A percentile compares a stretch with the other conserved stretches of the same genome.
These are phyloP conservation scores for Brachionus koreanus DNA, from an alignment of 1,140 invertebrate species.

Conservation along the genomic window DNA sequence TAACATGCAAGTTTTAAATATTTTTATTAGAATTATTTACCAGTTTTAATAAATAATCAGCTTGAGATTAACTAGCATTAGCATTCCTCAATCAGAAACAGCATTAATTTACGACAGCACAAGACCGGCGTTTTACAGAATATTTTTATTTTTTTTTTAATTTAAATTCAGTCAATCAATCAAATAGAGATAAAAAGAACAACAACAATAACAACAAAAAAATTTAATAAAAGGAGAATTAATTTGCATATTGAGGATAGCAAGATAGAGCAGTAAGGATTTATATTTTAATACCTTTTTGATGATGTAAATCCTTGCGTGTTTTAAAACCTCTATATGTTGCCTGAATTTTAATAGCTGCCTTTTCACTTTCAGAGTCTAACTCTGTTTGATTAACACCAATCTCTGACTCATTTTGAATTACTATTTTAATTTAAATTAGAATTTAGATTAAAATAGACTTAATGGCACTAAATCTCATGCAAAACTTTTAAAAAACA, in stretches of 20 bases:
- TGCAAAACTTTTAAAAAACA: background rate
- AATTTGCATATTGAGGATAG: background rate
- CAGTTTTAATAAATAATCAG: background rate
- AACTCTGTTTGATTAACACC: background rate
- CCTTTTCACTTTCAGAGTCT: constrained; percentile 71
- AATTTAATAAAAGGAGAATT: background rate
- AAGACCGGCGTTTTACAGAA: background rate
- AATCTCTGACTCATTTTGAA: background rate
- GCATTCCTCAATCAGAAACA: background rate
- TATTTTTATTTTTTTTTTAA: background rate
- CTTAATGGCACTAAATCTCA: background rate
- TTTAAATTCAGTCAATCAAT: constrained; percentile 23
- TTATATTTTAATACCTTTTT: constrained; percentile 16
- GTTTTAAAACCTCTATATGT: constrained; percentile 84
- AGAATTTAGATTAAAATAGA: background rate
- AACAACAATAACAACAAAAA: too few relatives aligned
- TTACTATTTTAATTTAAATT: background rate
- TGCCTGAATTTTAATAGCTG: constrained; percentile 84
- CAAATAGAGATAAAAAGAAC: background rate
- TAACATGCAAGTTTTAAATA: constrained; percentile 24
- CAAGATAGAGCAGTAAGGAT: background rate
- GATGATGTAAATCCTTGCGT: constrained; percentile 59
- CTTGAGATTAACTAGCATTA: constrained; percentile 18
- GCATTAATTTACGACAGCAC: background rate
- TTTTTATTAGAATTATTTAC: background rate